These are phyloP conservation scores for Rhinolophus ferrumequinum DNA, from an alignment of 2,113 vertebrate species.

Conservation along the genomic window DNA sequence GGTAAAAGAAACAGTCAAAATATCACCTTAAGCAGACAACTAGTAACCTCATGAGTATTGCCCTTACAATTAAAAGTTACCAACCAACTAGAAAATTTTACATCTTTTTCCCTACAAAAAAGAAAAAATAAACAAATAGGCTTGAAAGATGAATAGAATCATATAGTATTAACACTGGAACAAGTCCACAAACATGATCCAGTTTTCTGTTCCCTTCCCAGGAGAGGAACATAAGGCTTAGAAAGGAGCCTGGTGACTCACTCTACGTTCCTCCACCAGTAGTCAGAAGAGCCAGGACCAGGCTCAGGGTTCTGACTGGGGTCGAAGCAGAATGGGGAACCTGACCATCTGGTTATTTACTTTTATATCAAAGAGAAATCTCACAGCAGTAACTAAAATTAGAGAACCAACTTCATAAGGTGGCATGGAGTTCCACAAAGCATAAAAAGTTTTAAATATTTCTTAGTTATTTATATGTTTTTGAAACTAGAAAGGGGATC, in stretches of 20 bases:
- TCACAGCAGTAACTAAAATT: neutral
- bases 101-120: neutral
- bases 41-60: neutral
- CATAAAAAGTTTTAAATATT: constrained; percentile 6
- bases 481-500: constrained; percentile 47
- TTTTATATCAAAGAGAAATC: constrained; percentile 13
- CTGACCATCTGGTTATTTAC: neutral
- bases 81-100: constrained; percentile 21
- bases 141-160: constrained; percentile 28
- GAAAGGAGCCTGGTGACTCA: neutral
- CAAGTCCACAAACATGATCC: neutral
- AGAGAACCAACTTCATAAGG: constrained; percentile 26
- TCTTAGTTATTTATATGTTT: constrained; percentile 22
- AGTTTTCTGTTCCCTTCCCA: constrained; percentile 11
- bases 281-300: neutral
- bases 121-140: neutral
- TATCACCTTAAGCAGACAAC: neutral
- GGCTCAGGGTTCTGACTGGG: neutral
- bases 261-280: neutral
- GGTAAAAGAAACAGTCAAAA: neutral
- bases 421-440: neutral
- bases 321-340: neutral
- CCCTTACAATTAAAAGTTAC: constrained; percentile 8
- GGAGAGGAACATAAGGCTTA: neutral
- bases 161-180: neutral